Base-by-base conservation (phyloP, 2,797 vertebrate species). In the Mionectes olivaceus region DNA sequence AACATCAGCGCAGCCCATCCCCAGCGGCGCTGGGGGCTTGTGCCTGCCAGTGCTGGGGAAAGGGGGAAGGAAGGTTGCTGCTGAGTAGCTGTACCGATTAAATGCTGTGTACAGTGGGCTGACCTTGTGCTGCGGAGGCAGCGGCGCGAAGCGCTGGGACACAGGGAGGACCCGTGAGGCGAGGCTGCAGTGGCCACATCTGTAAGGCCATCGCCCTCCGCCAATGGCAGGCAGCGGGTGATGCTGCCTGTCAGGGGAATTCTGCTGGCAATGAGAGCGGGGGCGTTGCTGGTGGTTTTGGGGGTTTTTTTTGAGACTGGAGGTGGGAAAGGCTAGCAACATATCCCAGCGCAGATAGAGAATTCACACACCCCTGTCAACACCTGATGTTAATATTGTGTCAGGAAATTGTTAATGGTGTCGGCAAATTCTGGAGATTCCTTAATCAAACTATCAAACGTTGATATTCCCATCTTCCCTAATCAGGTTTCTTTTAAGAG, bases 41-140 rank as follows among this genome's bases (percentile, higher is more conserved):
- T 28, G 35, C 78, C 64, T 28, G 68, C 25, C 50, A 24, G 69
- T 3, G 0, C 46, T n/a, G 4, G 0, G 80, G 76, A 65, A 74
- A 27, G n/a, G 50, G 50, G 37, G 39, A 39, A 39, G 50, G 50
- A 52, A 52, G 41, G 60, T 32, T 32, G 44, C 43, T 86, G 28
- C 83, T 9, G 84, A 83, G 86, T 27, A 21, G 84, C 92, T 10
- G 61, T 24, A 12, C 13, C 2, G 6, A 69, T 94, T 23, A 61
- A 82, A 79, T 4, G 44, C 6, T 19, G 52, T 7, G 79, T 56
- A 41, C 17, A 24, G 55, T 30, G 1, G 35, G 44, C 5, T 96
- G 89, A 93, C 88, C 94, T 91, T 85, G 87, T 22, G 59, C 80
- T 61, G 5, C 7, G 11, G 33, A 74, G 87, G 55, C 68, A 86